Base-by-base conservation (phyloP, 2,113 vertebrate genomes). In the Zosterops japonicus region DNA sequence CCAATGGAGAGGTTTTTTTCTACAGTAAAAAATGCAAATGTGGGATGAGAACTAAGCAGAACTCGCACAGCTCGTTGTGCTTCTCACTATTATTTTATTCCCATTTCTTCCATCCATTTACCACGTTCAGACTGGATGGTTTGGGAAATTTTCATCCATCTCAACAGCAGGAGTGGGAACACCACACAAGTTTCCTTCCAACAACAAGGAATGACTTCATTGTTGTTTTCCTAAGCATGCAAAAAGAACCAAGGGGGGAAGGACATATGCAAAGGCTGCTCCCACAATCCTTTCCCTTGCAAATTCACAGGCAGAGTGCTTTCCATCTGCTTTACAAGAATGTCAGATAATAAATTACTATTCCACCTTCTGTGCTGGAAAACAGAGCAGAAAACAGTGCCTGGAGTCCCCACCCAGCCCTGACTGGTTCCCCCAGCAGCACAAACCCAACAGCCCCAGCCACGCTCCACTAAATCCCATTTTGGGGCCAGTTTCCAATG, bases 281-380 rank as follows among this genome's bases (percentile, higher is more conserved):
- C 70, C 68, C 82, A 52, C 53, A 90, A 87, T 35, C 76, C 17
- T 74, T 42, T 52, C 69, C 79, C 46, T 90, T 80, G 78, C 84
- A 85, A 63, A 86, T 76, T 90, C 63, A 78, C 64, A 47, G 79
- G 94, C 49, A 36, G 11, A 86, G 63, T 31, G 67, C 33, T 96
- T 96, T 84, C 96, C 79, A 57, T 97, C 94, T 97, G 97, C 50
- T 95, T 95, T 50, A 68, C 77, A 71, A 85, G 89, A 92, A 80
- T 18, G 52, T 57, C 88, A 75, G 59, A 60, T 65, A 89, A 96
- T 81, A 95, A 96, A 93, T 96, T 84, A 79, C 60, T 70, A 79
- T 70, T 96, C 83, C 81, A 93, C 81, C 96, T 97, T 95, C 93
- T 95, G 83, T 88, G 89, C 91, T 50, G 29, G 60, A 65, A 59